Evolutionary conservation across 2,888 invertebrate genomes (phyloP).

Genomic region (Choreutis nemorana): DNA sequence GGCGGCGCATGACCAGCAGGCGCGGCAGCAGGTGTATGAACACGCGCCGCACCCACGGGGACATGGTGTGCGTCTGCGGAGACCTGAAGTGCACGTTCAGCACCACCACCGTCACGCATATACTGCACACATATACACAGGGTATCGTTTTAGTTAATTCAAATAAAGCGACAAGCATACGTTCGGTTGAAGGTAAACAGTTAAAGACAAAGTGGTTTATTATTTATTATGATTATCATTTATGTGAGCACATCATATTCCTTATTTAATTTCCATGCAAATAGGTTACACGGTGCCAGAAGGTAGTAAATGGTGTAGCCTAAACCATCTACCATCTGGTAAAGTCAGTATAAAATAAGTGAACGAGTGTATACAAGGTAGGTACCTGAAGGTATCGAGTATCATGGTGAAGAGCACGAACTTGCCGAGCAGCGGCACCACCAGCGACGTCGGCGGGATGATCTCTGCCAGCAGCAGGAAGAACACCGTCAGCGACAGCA

Average conservation of each 20-base stretch:
- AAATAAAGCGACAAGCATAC: not conserved
- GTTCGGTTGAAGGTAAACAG: not conserved
- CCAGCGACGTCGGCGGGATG: slow-evolving; percentile 83
- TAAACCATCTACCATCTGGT: too few species aligned
- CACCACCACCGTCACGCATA: slow-evolving; percentile 95
- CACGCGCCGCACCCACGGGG: slow-evolving; percentile 94
- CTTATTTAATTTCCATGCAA: too few species aligned
- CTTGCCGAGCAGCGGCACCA: slow-evolving; percentile 92
- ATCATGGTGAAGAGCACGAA: slow-evolving; percentile 97
- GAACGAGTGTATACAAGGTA: too few species aligned
- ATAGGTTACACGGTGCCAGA: too few species aligned
- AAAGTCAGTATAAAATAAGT: too few species aligned
- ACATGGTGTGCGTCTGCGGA: slow-evolving; percentile 97
- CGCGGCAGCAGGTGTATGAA: slow-evolving; percentile 97
- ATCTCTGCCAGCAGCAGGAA: slow-evolving; percentile 80
- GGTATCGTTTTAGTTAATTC: slow-evolving; percentile 10
- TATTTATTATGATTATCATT: too few species aligned
- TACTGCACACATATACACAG: slow-evolving; percentile 58
- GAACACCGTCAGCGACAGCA: slow-evolving; percentile 95
- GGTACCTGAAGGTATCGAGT: slow-evolving; percentile 94
- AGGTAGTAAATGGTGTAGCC: too few species aligned
- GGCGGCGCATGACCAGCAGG: slow-evolving; percentile 90
- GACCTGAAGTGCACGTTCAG: slow-evolving; percentile 98
- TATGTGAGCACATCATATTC: too few species aligned
- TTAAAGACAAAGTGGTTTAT: too few species aligned